Evolutionary conservation across 2,888 invertebrate genomes (phyloP).

Genomic region (Campoplex nolae): DNA sequence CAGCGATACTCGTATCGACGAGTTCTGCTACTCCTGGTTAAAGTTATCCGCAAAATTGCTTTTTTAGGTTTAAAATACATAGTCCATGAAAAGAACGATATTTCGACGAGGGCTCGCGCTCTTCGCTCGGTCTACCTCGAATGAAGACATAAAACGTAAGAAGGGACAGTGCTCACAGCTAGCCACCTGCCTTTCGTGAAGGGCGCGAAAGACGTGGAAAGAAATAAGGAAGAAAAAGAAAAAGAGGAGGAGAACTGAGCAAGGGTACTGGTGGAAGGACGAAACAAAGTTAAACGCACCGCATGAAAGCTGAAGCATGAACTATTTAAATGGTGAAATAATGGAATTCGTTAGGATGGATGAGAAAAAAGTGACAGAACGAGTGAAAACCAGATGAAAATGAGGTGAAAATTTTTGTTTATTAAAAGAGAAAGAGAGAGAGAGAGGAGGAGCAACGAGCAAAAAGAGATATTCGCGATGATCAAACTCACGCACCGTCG

Average conservation of each 20-base stretch:
- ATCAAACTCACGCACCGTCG: conserved; percentile 57
- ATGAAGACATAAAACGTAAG: conserved; percentile 82
- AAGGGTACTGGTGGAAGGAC: background rate
- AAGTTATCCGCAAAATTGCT: background rate
- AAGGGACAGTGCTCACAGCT: conserved; percentile 75
- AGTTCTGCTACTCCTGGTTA: background rate
- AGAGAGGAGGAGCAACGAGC: background rate
- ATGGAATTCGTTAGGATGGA: background rate
- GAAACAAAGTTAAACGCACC: background rate
- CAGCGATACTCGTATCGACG: background rate
- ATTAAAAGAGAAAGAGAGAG: background rate
- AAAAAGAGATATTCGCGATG: conserved; percentile 22
- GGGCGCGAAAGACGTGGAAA: conserved; percentile 46
- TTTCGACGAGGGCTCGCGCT: conserved; percentile 73
- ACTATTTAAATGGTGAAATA: background rate
- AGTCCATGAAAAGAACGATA: conserved; percentile 29
- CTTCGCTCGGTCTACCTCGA: conserved; percentile 70
- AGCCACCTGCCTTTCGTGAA: conserved; percentile 69
- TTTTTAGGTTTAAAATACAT: conserved; percentile 7
- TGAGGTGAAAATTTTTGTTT: background rate
- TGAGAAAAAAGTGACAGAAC: background rate
- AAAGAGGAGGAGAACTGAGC: background rate
- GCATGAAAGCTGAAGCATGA: background rate
- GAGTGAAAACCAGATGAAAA: conserved; percentile 23
- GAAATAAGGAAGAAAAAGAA: background rate